These are phyloP conservation scores for Stictonetta naevosa DNA, from an alignment of 2,113 vertebrate species.

Conservation along the genomic window DNA sequence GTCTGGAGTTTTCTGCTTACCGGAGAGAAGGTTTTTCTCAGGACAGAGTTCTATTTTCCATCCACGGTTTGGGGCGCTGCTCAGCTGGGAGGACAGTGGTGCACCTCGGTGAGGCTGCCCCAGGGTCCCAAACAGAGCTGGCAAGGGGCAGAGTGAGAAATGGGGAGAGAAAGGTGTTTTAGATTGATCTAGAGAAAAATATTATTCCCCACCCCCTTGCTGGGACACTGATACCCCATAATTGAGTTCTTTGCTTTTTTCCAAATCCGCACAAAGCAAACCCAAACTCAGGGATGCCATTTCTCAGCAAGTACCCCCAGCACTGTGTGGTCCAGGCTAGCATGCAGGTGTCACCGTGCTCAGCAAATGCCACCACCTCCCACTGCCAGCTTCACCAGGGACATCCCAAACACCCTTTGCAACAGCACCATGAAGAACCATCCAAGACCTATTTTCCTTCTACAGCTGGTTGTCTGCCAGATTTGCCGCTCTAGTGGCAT, in stretches of 20 bases:
- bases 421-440: neutral
- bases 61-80: neutral
- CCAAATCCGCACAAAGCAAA: neutral
- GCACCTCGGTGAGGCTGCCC: neutral
- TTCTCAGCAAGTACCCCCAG: neutral
- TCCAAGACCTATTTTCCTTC: neutral
- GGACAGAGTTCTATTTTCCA: neutral
- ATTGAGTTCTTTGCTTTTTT: neutral
- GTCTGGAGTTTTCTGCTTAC: neutral
- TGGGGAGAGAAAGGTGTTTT: neutral
- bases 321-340: neutral
- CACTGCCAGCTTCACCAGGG: neutral
- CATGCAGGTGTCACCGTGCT: neutral
- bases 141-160: neutral
- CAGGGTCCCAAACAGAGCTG: neutral
- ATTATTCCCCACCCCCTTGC: neutral
- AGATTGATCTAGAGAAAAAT: neutral
- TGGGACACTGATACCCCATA: fast-evolving
- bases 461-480: neutral
- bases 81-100: neutral
- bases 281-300: neutral
- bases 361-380: neutral
- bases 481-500: neutral
- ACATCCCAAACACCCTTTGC: neutral
- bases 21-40: neutral